phyloP scores from a whole-genome alignment of 2,113 vertebrate species.

The Aviceda subcristata region DNA sequence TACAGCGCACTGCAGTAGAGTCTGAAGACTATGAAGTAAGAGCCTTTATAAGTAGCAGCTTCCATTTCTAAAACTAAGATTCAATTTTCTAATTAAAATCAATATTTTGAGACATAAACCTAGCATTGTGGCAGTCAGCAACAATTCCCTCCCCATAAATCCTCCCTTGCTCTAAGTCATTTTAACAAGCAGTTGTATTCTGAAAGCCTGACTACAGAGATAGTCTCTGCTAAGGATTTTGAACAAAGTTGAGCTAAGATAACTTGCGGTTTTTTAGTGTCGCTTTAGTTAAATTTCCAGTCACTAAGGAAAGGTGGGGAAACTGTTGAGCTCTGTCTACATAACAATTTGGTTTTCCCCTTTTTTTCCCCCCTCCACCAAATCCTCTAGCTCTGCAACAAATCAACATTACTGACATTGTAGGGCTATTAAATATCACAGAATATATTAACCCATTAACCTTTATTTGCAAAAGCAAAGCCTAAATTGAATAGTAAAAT shows the following conservation, averaged over 20 bases:
- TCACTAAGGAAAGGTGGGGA: neutral
- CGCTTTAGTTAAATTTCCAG: neutral
- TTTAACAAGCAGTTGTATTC: neutral
- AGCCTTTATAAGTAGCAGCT: neutral
- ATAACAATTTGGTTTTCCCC: neutral
- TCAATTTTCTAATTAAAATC: slow-evolving; percentile 69
- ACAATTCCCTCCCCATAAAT: slow-evolving; percentile 25
- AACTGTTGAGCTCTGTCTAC: neutral
- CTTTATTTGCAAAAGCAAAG: neutral
- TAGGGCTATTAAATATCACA: neutral
- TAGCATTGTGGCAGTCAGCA: slow-evolving; percentile 41
- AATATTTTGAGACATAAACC: slow-evolving; percentile 65
- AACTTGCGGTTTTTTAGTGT: neutral
- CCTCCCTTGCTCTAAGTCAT: neutral
- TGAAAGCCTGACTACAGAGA: neutral
- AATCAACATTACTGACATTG: neutral
- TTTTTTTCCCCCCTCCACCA: neutral
- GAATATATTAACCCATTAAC: neutral
- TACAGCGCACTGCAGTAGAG: neutral
- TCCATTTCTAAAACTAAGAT: slow-evolving; percentile 21
- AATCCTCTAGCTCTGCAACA: neutral
- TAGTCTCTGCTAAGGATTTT: neutral
- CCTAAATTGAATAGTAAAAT: neutral
- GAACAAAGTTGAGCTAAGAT: neutral
- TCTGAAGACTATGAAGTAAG: slow-evolving; percentile 10